Conservation (phyloP, 2,113 vertebrate genomes). For the Chauna torquata region DNA sequence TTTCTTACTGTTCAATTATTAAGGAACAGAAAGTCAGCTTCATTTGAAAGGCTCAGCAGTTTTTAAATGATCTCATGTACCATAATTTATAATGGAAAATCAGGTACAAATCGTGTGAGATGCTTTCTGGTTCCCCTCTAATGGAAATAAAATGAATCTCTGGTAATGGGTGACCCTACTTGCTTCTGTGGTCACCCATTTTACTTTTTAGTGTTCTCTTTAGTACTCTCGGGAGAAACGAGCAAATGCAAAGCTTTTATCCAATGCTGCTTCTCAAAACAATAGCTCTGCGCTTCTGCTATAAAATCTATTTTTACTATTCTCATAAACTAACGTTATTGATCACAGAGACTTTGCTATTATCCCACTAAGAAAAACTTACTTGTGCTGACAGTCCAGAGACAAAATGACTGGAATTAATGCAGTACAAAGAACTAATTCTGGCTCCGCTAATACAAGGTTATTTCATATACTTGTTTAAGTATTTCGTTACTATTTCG, state of each 20-base stretch:
- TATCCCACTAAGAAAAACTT: constrained; percentile 14
- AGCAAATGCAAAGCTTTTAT: constrained; percentile 60
- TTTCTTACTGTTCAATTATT: constrained; percentile 63
- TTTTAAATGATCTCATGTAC: constrained; percentile 67
- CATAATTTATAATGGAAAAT: constrained; percentile 62
- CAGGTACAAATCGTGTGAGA: constrained; percentile 51
- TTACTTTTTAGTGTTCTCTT: constrained; percentile 57
- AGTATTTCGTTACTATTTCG: not conserved
- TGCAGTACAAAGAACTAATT: not conserved
- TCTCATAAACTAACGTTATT: constrained; percentile 61
- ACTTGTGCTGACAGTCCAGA: not conserved
- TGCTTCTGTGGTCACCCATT: constrained; percentile 56
- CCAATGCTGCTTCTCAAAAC: constrained; percentile 22
- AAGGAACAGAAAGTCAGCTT: constrained; percentile 38
- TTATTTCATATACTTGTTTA: constrained; percentile 41
- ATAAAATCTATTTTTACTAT: constrained; percentile 56
- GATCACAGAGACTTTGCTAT: constrained; percentile 42
- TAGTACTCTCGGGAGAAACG: constrained; percentile 44
- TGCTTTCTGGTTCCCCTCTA: constrained; percentile 56
- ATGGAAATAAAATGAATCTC: constrained; percentile 69
- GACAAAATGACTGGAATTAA: constrained; percentile 18
- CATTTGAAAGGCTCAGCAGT: constrained; percentile 41
- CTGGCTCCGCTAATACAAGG: not conserved
- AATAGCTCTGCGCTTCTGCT: constrained; percentile 21
- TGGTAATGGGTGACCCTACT: constrained; percentile 63